Base-by-base conservation (phyloP, 2,113 vertebrate species). In the Eonycteris spelaea region DNA sequence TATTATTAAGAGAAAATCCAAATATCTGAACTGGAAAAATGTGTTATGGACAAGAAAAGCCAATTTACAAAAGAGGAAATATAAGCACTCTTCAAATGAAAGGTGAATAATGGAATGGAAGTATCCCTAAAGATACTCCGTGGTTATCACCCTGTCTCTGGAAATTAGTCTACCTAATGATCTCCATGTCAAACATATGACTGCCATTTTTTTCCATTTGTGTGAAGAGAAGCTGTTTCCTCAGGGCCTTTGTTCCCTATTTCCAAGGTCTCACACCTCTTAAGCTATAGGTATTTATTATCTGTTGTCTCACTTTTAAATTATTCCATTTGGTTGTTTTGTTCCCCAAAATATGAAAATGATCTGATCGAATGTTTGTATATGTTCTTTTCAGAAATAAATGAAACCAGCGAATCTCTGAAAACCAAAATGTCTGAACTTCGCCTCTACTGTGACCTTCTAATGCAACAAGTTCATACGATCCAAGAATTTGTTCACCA, bases 391-490 rank as follows among this genome's bases (percentile, higher is more conserved):
- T 65, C 93, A 99, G 99, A 99, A 98, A 98, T 99, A 97, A 99
- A 97, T 90, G 99, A 99, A 98, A 99, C 99, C 96, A 99, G 96
- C 91, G 99, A 99, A 97, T 99, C 99, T 98, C 98, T 99, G 97
- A 99, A 99, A 99, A 99, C 99, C 77, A 99, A 99, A 99, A 99
- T 99, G 99, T 99, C 99, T 0, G 99, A 99, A 97, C 99, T 99
- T 91, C 99, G 99, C 84, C 99, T 99, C 91, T 99, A 99, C 99
- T 99, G 99, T 98, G 99, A 99, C 98, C 99, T 99, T 93, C 96
- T 99, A 94, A 99, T 99, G 99, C 99, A 99, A 91, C 99, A 99
- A 98, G 99, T 99, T 96, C 98, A 99, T 97, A 99, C 99, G 2
- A 99, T 99, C 97, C 99, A 99, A 97, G 99, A 99, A 97, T 99